Base-by-base conservation (phyloP, 2,888 invertebrate species). In the Andrena dorsata region DNA sequence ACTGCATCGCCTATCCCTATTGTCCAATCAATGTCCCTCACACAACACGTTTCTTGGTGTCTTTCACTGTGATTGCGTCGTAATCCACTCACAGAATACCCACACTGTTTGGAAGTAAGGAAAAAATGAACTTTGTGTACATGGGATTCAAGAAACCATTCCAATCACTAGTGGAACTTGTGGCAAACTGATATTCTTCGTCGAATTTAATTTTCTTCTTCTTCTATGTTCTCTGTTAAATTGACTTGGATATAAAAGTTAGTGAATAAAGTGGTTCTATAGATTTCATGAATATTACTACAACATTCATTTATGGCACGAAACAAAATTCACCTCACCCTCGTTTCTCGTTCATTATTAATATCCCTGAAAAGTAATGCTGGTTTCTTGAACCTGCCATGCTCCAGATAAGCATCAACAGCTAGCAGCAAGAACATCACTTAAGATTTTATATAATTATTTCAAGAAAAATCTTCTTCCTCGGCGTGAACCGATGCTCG, bases 371-470 rank as follows among this genome's bases (percentile, higher is more conserved):
- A 10, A 56, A 51, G 16, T 7, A n/a, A 32, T 20, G 41, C 4
- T 13, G 3, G 20, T 23, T 51, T 8, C 32, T 26, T 23, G 10
- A 23, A 10, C 51, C 23, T 10, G n/a, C 16, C 23, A 16, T 53
- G 4, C 8, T 35, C 32, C 23, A 13, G 63, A 71, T 63, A 71
- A 63, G 63, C 30, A 71, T 32, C 7, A 53, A 60, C 35, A 30
- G 51, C 23, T 63, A n/a, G 16, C n/a, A 28, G 60, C 20, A 47
- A 56, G 35, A 73, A 66, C 28, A 30, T n/a, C 51, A 72, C 26
- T 78, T 71, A 60, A 66, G 76, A 78, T 81, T 77, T 83, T 23
- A 63, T 51, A 51, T 72, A 61, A 69, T 75, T 76, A 77, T 72
- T 75, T 47, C n/a, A 49, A 53, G 58, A 76, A 64, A 56, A 58